Conservation (phyloP, 2,888 invertebrate genomes). For the Dolichopus griseipennis region DNA sequence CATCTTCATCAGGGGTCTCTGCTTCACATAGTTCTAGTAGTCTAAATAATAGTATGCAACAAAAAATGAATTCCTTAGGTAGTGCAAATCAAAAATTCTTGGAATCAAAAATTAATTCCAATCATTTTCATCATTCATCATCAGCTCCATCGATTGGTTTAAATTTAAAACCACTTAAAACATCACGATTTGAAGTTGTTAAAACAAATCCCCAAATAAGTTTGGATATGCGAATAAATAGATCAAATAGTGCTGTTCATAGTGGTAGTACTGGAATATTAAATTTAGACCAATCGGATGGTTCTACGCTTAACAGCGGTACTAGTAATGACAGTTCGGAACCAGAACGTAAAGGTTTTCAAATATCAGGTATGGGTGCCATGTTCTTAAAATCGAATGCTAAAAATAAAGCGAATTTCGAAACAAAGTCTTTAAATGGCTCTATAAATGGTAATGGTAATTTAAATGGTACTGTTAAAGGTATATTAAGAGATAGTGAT, state of each 20-base stretch:
- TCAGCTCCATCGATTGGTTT: constrained; percentile 14
- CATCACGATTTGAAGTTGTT: constrained; percentile 37
- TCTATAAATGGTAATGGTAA: constrained; percentile 27
- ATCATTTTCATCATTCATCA: constrained; percentile 5
- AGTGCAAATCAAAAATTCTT: constrained; percentile 18
- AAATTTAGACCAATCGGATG: constrained; percentile 20
- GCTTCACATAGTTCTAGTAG: not conserved
- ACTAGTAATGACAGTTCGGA: constrained; percentile 18
- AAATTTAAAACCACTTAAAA: constrained; percentile 34
- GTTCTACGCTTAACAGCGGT: constrained; percentile 11
- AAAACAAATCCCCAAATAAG: constrained; percentile 36
- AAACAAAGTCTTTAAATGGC: constrained; percentile 20
- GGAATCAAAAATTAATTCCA: constrained; percentile 17
- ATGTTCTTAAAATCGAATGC: constrained; percentile 55
- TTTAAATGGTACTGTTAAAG: constrained; percentile 43
- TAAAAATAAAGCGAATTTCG: constrained; percentile 24
- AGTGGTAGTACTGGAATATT: constrained; percentile 16
- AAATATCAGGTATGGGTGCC: constrained; percentile 50
- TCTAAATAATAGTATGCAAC: constrained; percentile 10
- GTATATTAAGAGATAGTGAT: constrained; percentile 56
- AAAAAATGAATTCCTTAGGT: constrained; percentile 15
- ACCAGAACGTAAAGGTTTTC: constrained; percentile 37
- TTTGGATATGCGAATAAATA: constrained; percentile 31
- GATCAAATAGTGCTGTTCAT: constrained; percentile 15
- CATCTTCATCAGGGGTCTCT: constrained; percentile 11